phyloP scores from a whole-genome alignment of 1,140 invertebrate species.

The Microplitis mediator region DNA sequence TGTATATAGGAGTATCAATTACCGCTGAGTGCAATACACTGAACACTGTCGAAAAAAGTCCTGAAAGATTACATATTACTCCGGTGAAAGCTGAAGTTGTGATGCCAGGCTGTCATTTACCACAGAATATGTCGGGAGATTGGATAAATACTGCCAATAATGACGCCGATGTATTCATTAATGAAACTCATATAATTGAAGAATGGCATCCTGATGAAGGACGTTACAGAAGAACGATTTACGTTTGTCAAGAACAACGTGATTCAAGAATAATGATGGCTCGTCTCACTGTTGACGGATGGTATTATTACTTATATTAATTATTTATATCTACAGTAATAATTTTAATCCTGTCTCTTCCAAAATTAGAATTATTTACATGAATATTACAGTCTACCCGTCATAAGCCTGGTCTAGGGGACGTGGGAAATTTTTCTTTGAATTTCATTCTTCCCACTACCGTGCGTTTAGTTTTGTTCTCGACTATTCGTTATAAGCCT shows the following conservation, averaged over 20 bases:
- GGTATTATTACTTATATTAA: constrained; percentile 62
- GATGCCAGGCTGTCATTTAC: constrained; percentile 86
- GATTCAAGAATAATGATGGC: constrained; percentile 93
- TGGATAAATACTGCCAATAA: constrained; percentile 98
- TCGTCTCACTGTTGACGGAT: constrained; percentile 93
- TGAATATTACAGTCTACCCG: background rate
- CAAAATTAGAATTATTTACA: too few species aligned
- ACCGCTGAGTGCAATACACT: constrained; percentile 91
- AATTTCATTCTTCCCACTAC: too few species aligned
- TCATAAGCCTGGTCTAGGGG: background rate
- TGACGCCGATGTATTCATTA: constrained; percentile 91
- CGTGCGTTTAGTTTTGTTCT: too few species aligned
- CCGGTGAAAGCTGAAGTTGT: constrained; percentile 88
- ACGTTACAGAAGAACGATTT: constrained; percentile 86
- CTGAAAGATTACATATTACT: constrained; percentile 85
- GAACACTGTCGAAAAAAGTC: constrained; percentile 91
- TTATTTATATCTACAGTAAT: background rate
- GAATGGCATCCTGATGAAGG: constrained; percentile 91
- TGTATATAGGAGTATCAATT: constrained; percentile 87
- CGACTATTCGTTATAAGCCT: too few species aligned
- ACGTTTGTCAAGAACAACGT: constrained; percentile 90
- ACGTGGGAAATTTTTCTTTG: too few species aligned
- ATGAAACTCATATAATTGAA: constrained; percentile 95
- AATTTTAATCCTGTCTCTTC: too few species aligned
- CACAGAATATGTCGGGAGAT: constrained; percentile 90